A percentile compares a stretch with the other conserved stretches of the same genome.
Evolutionary conservation across 2,113 vertebrate species (phyloP).

Genomic region (Paramormyrops kingsleyae): DNA sequence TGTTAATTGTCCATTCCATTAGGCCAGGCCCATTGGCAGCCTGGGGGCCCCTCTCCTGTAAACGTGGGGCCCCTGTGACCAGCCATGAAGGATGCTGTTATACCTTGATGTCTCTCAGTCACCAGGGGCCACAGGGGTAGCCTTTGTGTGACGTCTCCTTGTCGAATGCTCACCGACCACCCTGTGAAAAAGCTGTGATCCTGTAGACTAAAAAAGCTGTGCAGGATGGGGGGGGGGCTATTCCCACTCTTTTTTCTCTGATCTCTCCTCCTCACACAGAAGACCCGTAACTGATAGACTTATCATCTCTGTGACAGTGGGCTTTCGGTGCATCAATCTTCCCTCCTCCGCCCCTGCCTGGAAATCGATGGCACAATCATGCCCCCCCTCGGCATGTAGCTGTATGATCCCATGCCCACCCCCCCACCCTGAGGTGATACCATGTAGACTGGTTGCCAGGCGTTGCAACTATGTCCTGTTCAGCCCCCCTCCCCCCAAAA

Average conservation of each 20-base stretch:
- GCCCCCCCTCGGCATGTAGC: background rate
- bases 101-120: background rate
- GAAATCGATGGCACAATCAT: background rate
- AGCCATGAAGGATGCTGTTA: background rate
- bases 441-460: background rate
- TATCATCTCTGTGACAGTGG: conserved; percentile 14
- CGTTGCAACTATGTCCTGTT: background rate
- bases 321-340: background rate
- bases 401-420: background rate
- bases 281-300: conserved; percentile 9
- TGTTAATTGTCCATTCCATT: background rate
- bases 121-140: background rate
- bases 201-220: background rate
- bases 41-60: background rate
- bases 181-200: background rate
- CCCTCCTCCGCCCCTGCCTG: background rate
- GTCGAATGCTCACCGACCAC: background rate
- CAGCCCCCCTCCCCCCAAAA: background rate
- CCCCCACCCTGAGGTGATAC: background rate
- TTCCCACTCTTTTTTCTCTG: background rate
- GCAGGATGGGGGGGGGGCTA: background rate
- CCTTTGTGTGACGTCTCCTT: background rate
- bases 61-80: background rate
- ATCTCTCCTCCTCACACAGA: background rate
- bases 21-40: conserved; percentile 4